Evolutionary conservation across 2,888 invertebrate genomes (phyloP).

Genomic region (Leptopilina drosophilae): DNA sequence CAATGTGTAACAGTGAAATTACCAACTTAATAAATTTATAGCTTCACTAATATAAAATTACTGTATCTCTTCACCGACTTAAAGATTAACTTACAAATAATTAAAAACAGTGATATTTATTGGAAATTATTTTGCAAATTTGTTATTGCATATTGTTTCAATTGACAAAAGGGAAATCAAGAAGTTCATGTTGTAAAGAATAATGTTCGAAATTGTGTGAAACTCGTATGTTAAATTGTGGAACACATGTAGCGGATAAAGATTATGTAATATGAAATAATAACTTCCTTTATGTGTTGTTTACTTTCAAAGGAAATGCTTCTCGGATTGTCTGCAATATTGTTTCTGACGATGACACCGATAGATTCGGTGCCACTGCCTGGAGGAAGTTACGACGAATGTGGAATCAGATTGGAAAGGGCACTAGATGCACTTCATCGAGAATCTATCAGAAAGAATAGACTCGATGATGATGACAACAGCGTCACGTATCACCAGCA

Average conservation of each 20-base stretch:
- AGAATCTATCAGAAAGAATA: slow-evolving; percentile 65
- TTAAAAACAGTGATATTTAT: too few relatives aligned
- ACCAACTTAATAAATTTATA: too few relatives aligned
- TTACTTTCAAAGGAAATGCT: slow-evolving; percentile 56
- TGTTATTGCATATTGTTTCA: too few relatives aligned
- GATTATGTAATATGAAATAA: slow-evolving; percentile 23
- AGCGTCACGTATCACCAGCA: slow-evolving; percentile 69
- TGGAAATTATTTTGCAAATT: not conserved
- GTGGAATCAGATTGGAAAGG: slow-evolving; percentile 72
- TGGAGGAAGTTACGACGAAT: slow-evolving; percentile 66
- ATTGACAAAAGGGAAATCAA: not conserved
- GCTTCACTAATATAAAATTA: too few relatives aligned
- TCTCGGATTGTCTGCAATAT: slow-evolving; percentile 48
- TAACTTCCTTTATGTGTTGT: slow-evolving; percentile 7
- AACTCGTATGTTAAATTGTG: too few relatives aligned
- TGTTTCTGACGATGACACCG: slow-evolving; percentile 55
- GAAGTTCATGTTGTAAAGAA: not conserved
- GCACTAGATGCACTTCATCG: slow-evolving; percentile 71
- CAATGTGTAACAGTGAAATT: too few relatives aligned
- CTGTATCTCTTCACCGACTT: too few relatives aligned
- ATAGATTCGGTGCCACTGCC: slow-evolving; percentile 52
- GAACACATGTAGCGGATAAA: not conserved
- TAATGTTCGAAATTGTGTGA: not conserved
- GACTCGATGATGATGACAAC: slow-evolving; percentile 65
- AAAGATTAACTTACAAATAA: too few relatives aligned